Conservation (phyloP, 2,888 invertebrate species). For the Mythimna ferrago region DNA sequence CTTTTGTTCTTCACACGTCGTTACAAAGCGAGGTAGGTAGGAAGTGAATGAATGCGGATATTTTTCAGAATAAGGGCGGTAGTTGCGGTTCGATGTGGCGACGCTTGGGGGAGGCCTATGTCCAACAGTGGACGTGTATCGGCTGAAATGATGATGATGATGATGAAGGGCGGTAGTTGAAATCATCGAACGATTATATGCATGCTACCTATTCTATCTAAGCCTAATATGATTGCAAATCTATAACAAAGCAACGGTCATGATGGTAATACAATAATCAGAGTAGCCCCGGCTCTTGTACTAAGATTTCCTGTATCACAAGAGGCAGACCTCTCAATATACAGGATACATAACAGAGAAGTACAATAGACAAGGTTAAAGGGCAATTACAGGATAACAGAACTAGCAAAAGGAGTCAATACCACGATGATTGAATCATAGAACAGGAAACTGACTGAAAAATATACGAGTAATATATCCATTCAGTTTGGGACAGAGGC, state of each 20-base stretch:
- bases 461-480: neutral
- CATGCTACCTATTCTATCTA: neutral
- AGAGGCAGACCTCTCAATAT: no score
- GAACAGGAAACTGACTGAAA: neutral
- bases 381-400: no score
- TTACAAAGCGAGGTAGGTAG: conserved; percentile 1
- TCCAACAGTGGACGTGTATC: no score
- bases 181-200: conserved; percentile 10
- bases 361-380: no score
- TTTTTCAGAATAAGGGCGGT: neutral
- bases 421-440: conserved; percentile 5
- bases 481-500: conserved; percentile 7
- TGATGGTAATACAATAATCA: conserved; percentile 10
- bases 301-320: no score
- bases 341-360: no score
- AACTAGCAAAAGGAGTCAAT: no score
- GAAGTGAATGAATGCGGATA: conserved; percentile 5
- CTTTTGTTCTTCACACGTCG: conserved; percentile 6
- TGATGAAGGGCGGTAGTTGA: neutral
- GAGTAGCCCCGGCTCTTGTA: no score
- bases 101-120: no score
- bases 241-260: neutral
- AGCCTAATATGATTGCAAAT: conserved; percentile 6
- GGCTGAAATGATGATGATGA: no score
- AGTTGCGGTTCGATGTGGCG: neutral